Conservation (phyloP, 2,113 vertebrate genomes). For the Trematomus loennbergii region DNA sequence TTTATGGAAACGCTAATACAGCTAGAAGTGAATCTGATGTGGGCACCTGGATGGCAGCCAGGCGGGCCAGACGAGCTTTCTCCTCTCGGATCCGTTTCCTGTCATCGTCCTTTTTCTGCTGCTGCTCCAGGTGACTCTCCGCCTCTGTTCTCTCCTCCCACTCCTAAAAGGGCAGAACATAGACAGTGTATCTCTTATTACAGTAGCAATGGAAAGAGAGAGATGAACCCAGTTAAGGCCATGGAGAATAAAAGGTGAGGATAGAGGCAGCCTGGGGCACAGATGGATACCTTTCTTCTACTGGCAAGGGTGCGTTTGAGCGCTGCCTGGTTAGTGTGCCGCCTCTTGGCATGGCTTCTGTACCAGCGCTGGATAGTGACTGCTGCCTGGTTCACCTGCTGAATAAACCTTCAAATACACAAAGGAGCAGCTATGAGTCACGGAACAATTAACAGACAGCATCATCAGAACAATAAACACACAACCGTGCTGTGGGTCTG, state of each 20-base stretch:
- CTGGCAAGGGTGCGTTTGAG: constrained; percentile 81
- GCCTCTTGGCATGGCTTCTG: constrained; percentile 81
- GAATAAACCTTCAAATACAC: constrained; percentile 87
- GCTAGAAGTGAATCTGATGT: background rate
- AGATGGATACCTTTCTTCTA: constrained; percentile 85
- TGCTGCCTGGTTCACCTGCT: constrained; percentile 90
- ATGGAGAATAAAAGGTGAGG: background rate
- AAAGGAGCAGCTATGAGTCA: background rate
- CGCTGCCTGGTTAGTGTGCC: constrained; percentile 55
- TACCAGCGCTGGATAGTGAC: constrained; percentile 96
- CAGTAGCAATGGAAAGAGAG: background rate
- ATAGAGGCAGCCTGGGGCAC: background rate
- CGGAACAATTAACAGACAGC: background rate
- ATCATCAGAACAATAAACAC: background rate
- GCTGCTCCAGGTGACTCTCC: constrained; percentile 72
- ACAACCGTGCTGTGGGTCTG: background rate
- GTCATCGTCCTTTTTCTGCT: constrained; percentile 84
- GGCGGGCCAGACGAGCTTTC: constrained; percentile 89
- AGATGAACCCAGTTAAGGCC: background rate
- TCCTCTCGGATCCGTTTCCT: constrained; percentile 90
- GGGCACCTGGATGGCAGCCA: constrained; percentile 88
- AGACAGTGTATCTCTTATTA: rapidly evolving
- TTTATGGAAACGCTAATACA: background rate
- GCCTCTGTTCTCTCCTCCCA: constrained; percentile 80
- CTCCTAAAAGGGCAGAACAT: constrained; percentile 79